Evolutionary conservation across 2,797 vertebrate species (phyloP).

Genomic region (Fratercula arctica): DNA sequence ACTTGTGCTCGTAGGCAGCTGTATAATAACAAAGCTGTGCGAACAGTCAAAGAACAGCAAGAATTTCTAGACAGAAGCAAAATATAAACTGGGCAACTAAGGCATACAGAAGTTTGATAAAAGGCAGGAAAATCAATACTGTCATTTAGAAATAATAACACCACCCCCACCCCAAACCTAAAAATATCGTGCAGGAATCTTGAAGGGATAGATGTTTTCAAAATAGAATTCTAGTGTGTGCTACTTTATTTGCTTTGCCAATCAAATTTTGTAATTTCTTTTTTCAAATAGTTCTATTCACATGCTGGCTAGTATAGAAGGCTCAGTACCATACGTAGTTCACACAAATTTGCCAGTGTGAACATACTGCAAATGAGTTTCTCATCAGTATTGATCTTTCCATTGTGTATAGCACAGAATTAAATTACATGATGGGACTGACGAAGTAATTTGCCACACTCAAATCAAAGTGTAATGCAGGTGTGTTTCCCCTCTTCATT

Average conservation of each 20-base stretch:
- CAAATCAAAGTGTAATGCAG: slow-evolving; percentile 24
- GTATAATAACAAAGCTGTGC: background rate
- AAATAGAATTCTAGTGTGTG: background rate
- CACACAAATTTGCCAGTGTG: slow-evolving; percentile 1
- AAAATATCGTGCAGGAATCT: background rate
- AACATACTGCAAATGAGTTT: slow-evolving; percentile 19
- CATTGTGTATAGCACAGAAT: slow-evolving; percentile 28
- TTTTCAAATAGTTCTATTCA: background rate
- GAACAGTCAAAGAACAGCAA: background rate
- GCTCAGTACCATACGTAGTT: background rate
- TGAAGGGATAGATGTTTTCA: background rate
- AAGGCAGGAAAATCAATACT: background rate
- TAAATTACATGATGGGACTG: slow-evolving; percentile 46
- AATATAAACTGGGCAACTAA: background rate
- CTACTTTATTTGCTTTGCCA: background rate
- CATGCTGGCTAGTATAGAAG: background rate
- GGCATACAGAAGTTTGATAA: background rate
- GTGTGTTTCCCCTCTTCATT: slow-evolving; percentile 50
- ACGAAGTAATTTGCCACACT: slow-evolving; percentile 51
- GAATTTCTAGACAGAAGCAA: background rate
- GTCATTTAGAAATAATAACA: slow-evolving; percentile 1
- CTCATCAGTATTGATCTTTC: slow-evolving; percentile 57
- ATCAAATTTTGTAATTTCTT: slow-evolving; percentile 14
- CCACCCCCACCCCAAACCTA: background rate
- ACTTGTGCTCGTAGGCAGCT: background rate